Conservation (phyloP, 2,113 vertebrate species). For the Eulemur rufifrons region DNA sequence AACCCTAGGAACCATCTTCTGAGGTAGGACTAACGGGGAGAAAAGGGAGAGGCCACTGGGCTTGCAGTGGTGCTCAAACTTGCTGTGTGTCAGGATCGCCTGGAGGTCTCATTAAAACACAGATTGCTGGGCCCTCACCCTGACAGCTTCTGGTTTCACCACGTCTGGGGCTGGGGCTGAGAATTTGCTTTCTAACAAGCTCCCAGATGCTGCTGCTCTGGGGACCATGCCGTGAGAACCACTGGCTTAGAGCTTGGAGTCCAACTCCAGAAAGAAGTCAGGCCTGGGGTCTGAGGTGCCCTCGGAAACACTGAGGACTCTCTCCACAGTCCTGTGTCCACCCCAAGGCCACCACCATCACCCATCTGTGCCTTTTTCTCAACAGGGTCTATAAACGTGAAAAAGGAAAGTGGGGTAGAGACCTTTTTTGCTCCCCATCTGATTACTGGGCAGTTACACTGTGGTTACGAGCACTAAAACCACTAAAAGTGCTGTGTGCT, state of each 20-base stretch:
- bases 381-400: background rate
- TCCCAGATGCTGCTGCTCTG: background rate
- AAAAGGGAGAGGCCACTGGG: background rate
- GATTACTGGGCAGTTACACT: background rate
- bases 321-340: background rate
- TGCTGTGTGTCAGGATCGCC: rapidly evolving
- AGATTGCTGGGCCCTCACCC: background rate
- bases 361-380: background rate
- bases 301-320: background rate
- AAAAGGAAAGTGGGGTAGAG: background rate
- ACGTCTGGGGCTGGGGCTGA: background rate
- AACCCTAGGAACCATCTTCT: background rate
- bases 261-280: background rate
- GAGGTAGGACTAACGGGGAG: background rate
- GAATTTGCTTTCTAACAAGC: background rate
- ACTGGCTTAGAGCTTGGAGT: background rate
- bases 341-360: background rate
- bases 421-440: background rate
- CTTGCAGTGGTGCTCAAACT: background rate
- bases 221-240: background rate
- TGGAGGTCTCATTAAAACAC: background rate
- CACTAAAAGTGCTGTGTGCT: background rate
- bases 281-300: background rate
- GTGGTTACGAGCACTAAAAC: background rate
- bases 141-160: background rate